Evolutionary conservation across 92 coral and sea anemone species (phyloP), one percentile per base, ranked within the genome.

Genomic region (Epizoanthus illoricatus): DNA sequence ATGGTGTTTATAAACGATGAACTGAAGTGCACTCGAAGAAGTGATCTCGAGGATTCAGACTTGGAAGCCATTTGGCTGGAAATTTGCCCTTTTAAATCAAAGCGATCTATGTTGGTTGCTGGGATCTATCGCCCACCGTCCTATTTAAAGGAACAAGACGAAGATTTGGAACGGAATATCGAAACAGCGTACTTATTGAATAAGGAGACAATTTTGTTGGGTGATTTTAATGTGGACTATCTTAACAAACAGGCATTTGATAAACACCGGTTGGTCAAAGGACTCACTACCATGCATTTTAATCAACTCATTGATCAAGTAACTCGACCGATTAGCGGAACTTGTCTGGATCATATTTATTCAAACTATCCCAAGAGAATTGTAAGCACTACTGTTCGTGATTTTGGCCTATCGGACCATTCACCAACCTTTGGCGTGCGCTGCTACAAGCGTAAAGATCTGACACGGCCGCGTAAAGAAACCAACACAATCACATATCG

Each of bases 311-410:
- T 88, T 39, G 71, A 57, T 65, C 71, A 78, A 59, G 66, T 71
- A 64, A 91, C 90, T 23, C 60, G 90, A 58, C 92, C 88, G 4
- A 75, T 73, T 4, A 91, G 95, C 5, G 81, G 84, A 58, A 62
- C 90, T 52, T 88, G 92, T 84, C 43, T 91, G 40, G 94, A 91
- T 74, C 92, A 82, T 67, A 24, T 88, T 66, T 88, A 59, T 82
- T 73, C 89, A 21, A 91, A 84, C 63, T 16, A 71, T 67, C 86
- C 92, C 86, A 70, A 89, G 86, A 73, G 84, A 67, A 79, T 89
- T 65, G 28, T 19, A 67, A 39, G 79, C 73, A 69, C 70, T 43
- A 71, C 58, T 47, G 73, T 69, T 68, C 84, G 36, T 67, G 67
- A 71, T 62, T 52, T 79, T 45, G 94, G 90, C 62, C 85, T 91